Percentiles rank a stretch among this genome's conserved stretches.
phyloP scores from a whole-genome alignment of 2,888 invertebrate genomes.

The Drosophila birchii region DNA sequence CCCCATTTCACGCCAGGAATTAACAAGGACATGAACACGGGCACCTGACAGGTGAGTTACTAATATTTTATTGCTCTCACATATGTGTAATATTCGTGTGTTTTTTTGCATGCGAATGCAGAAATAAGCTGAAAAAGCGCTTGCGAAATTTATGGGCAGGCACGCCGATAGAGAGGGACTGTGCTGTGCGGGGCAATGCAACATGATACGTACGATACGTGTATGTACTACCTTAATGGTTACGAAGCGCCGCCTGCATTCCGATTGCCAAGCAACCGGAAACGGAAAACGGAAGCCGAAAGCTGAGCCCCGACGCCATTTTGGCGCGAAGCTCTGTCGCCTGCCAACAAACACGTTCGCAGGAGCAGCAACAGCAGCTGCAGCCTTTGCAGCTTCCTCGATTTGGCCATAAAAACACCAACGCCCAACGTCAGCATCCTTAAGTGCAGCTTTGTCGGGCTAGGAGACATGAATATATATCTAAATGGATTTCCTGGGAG shows the following conservation, averaged over 20 bases:
- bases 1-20: not conserved
- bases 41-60: constrained; percentile 10
- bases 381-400: constrained; percentile 44
- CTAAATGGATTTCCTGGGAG: constrained; percentile 57
- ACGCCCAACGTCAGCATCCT: constrained; percentile 25
- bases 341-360: constrained; percentile 60
- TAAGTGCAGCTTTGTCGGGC: constrained; percentile 41
- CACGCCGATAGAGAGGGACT: constrained; percentile 16
- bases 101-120: constrained; percentile 20
- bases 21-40: constrained; percentile 2
- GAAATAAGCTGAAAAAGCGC: constrained; percentile 22
- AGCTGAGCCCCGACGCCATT: constrained; percentile 45
- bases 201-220: constrained; percentile 13
- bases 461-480: constrained; percentile 22
- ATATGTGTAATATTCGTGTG: constrained; percentile 21
- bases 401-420: constrained; percentile 54
- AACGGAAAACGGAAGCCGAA: constrained; percentile 28
- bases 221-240: constrained; percentile 25
- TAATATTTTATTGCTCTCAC: constrained; percentile 17
- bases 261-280: constrained; percentile 41
- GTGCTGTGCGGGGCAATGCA: constrained; percentile 2
- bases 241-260: constrained; percentile 42
- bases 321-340: constrained; percentile 52
- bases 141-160: constrained; percentile 41
- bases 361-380: constrained; percentile 3